Evolutionary conservation across 2,888 invertebrate species (phyloP).

Genomic region (Himalopsyche tibetana): DNA sequence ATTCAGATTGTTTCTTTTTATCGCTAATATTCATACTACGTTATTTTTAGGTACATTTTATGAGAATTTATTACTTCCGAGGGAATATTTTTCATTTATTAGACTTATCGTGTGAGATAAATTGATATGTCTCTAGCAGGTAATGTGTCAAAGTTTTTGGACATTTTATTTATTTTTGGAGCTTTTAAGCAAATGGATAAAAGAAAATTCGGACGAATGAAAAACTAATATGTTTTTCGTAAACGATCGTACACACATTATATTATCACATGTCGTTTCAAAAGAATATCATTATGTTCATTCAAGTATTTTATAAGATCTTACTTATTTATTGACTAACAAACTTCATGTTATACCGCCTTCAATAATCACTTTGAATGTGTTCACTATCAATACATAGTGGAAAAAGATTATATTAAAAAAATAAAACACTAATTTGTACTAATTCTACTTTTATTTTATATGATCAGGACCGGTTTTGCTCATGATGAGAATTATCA

Average conservation of each 20-base stretch:
- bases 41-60: not conserved
- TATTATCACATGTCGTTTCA: not conserved
- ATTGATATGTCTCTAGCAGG: conserved; percentile 40
- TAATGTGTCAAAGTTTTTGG: conserved; percentile 31
- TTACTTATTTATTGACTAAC: too few relatives aligned
- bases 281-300: not conserved
- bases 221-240: not conserved
- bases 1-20: not conserved
- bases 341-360: too few relatives aligned
- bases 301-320: too few relatives aligned
- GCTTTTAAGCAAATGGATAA: conserved; percentile 32
- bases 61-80: conserved; percentile 1
- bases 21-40: not conserved
- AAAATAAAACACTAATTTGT: too few relatives aligned
- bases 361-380: too few relatives aligned
- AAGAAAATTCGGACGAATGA: not conserved
- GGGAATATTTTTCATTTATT: conserved; percentile 27
- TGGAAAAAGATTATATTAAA: too few relatives aligned
- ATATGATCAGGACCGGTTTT: too few relatives aligned
- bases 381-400: too few relatives aligned
- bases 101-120: conserved; percentile 30
- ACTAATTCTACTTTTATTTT: too few relatives aligned
- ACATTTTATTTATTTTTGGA: not conserved
- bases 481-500: too few relatives aligned
- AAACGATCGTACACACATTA: not conserved